phyloP scores from a whole-genome alignment of 1,140 invertebrate genomes.

The Nephila pilipes region DNA sequence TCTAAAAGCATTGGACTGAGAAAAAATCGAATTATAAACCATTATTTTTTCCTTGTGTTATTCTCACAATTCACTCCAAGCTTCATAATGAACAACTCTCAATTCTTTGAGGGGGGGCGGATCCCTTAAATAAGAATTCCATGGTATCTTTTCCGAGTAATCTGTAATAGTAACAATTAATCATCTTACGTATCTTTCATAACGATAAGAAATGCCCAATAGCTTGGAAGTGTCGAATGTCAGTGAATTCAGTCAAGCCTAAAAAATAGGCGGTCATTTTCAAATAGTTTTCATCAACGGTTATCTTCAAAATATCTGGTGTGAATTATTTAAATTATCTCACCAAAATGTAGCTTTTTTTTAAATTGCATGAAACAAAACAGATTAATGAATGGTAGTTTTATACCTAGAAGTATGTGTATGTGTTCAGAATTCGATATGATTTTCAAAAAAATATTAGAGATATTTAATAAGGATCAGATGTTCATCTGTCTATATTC shows the following conservation, averaged over 20 bases:
- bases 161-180: not conserved
- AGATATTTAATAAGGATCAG: no score
- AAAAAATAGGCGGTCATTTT: not conserved
- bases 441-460: no score
- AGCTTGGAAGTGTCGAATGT: not conserved
- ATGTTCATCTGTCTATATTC: no score
- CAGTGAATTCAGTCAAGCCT: not conserved
- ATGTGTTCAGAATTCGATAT: no score
- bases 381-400: no score
- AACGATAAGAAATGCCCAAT: not conserved
- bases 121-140: slow-evolving; percentile 16
- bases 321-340: no score
- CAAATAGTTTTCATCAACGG: not conserved
- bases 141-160: slow-evolving; percentile 1
- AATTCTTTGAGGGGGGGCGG: no score
- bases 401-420: no score
- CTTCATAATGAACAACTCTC: slow-evolving; percentile 24
- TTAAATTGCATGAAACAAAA: no score
- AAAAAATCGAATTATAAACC: slow-evolving; percentile 18
- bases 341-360: no score
- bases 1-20: not conserved
- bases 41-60: not conserved
- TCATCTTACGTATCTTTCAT: not conserved
- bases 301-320: no score
- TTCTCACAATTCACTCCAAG: not conserved